Percentiles rank a stretch among this genome's conserved stretches.
Conservation (phyloP, 1,140 invertebrate genomes). For the Cylas formicarius region DNA sequence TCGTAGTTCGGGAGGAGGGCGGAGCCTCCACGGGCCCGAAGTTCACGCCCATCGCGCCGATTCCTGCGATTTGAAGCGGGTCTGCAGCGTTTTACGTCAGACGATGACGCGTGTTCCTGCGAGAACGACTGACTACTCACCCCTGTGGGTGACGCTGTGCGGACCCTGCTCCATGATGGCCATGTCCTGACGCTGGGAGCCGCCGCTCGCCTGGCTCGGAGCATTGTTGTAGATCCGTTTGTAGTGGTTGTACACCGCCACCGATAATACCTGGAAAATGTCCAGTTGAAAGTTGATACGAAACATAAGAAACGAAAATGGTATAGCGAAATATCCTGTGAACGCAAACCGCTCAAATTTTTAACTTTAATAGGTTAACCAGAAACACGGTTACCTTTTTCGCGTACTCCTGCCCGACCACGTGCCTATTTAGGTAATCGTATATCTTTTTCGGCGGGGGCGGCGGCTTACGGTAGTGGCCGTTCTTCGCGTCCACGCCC, state of each 20-base stretch:
- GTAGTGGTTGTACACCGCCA: conserved; percentile 99
- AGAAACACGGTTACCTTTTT: conserved; percentile 61
- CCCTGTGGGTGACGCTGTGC: conserved; percentile 66
- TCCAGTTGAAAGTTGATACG: no score
- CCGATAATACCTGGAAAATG: conserved; percentile 72
- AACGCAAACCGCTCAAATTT: no score
- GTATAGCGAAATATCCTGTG: no score
- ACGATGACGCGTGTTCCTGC: no score
- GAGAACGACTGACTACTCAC: no score
- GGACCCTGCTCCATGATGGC: conserved; percentile 56
- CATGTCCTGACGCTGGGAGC: conserved; percentile 44
- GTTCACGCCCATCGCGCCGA: conserved; percentile 43
- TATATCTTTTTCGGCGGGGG: conserved; percentile 95
- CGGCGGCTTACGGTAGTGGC: conserved; percentile 70
- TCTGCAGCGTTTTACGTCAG: conserved; percentile 52
- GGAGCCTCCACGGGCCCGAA: conserved; percentile 19
- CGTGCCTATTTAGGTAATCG: conserved; percentile 91
- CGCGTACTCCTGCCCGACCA: conserved; percentile 95
- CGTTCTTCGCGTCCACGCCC: conserved; percentile 56
- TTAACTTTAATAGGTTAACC: no score
- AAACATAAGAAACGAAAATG: not conserved
- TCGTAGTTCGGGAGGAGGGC: conserved; percentile 5
- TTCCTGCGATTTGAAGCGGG: conserved; percentile 75
- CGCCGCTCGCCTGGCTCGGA: conserved; percentile 46
- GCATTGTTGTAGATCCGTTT: conserved; percentile 95